A percentile compares a stretch with the other conserved stretches of the same genome.
Evolutionary conservation across 2,797 vertebrate genomes (phyloP).

Genomic region (Sebastes reedi): DNA sequence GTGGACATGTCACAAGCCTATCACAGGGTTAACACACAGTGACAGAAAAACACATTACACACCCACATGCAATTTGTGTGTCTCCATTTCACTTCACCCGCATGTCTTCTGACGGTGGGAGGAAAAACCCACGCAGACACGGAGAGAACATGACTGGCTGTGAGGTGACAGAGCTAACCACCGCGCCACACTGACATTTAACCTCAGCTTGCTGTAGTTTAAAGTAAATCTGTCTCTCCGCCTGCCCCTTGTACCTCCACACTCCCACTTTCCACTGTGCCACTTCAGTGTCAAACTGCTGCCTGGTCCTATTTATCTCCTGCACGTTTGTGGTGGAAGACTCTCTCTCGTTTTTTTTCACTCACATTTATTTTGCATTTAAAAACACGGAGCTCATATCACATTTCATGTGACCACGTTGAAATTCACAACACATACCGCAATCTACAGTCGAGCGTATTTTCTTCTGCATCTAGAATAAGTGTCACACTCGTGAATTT

Average conservation of each 20-base stretch:
- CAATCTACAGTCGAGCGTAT: neutral
- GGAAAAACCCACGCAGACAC: slow-evolving; percentile 32
- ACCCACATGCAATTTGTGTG: slow-evolving; percentile 47
- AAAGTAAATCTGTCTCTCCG: slow-evolving; percentile 37
- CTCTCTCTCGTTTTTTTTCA: neutral
- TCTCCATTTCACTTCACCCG: slow-evolving; percentile 46
- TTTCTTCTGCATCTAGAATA: slow-evolving; percentile 8
- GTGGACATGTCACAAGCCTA: slow-evolving; percentile 13
- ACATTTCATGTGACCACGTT: neutral
- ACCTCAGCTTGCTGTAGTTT: slow-evolving; percentile 27
- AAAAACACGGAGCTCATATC: neutral
- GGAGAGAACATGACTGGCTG: slow-evolving; percentile 20
- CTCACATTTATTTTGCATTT: slow-evolving; percentile 6
- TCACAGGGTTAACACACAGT: slow-evolving; percentile 31
- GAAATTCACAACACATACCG: neutral
- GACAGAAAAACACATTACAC: slow-evolving; percentile 31
- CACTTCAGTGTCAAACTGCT: slow-evolving; percentile 16
- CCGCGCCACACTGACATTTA: slow-evolving; percentile 37
- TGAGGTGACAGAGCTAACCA: slow-evolving; percentile 45
- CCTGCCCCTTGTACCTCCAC: slow-evolving; percentile 19
- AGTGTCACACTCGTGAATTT: slow-evolving; percentile 17
- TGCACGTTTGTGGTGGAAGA: neutral
- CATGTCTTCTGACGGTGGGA: slow-evolving; percentile 23
- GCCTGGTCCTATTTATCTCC: slow-evolving; percentile 18
- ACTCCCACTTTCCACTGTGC: slow-evolving; percentile 9